Base-by-base conservation (phyloP, 2,888 invertebrate genomes). In the Plebejus argus region DNA sequence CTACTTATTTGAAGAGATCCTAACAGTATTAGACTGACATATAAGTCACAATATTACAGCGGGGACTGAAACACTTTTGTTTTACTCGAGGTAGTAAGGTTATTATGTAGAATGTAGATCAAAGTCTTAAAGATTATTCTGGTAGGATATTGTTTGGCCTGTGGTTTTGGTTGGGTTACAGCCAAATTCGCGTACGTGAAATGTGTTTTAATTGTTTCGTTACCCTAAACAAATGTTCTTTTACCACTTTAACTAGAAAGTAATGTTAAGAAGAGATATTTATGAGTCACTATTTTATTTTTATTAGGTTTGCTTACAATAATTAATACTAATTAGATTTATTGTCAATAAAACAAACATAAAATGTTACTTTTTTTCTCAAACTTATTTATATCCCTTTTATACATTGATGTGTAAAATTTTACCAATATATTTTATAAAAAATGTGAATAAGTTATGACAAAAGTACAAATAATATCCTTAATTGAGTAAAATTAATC, bases 111-210 rank as follows among this genome's bases (percentile, higher is more conserved):
- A 74, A 72, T 12, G 74, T 74, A 53, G 53, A 74, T 74, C 74
- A 49, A 8, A 77, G 23, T 61, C 77, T 77, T 58, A 78, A 76
- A 23, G 78, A 56, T 76, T 72, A 58, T 66, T 78, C 76, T 78
- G 71, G 12, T 72, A 74, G 77, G 80, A 80, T 78, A 79, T 79
- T 80, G 79, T 79, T 79, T 80, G 80, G 79, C 76, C 77, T 80
- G 80, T 76, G 80, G 80, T 79, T 78, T 76, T 76, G 76, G 77
- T 81, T 81, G 80, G 77, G 56, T 75, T 74, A 70, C 70, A 75
- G 80, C 80, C 80, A 80, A 79, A 78, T 80, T 80, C 71, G 12
- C 77, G 78, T 77, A 58, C 74, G 77, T 79, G 75, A 76, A 77
- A 78, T 72, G 78, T 76, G 78, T 76, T 70, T 49, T 79, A 79